These are phyloP conservation scores for Iguana delicatissima DNA, from an alignment of 2,797 vertebrate genomes.

Conservation along the genomic window DNA sequence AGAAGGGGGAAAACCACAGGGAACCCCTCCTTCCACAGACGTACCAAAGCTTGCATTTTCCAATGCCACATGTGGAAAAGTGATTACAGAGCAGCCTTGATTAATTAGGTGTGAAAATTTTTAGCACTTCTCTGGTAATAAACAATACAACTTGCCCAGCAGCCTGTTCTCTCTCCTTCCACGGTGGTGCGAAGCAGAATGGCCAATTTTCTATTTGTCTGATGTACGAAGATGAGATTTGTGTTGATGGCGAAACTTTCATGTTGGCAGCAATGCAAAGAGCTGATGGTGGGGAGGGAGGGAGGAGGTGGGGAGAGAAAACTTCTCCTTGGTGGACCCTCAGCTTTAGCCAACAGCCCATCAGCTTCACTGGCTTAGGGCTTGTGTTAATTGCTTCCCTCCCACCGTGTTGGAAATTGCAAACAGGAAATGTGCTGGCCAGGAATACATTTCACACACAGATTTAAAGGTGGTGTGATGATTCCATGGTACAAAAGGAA, in stretches of 20 bases:
- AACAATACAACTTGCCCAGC: constrained; percentile 61
- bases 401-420: constrained; percentile 11
- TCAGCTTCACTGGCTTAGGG: background rate
- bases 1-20: background rate
- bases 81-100: constrained; percentile 72
- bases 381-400: background rate
- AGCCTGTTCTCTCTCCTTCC: constrained; percentile 46
- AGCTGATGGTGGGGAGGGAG: background rate
- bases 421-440: background rate
- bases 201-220: constrained; percentile 67
- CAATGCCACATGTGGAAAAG: constrained; percentile 64
- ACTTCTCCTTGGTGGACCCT: background rate
- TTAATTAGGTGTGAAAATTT: constrained; percentile 78
- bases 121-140: constrained; percentile 67
- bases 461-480: background rate
- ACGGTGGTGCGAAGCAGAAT: constrained; percentile 49
- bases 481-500: background rate
- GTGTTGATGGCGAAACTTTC: constrained; percentile 50
- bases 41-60: background rate
- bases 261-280: constrained; percentile 11
- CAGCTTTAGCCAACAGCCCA: background rate
- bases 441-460: background rate
- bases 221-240: constrained; percentile 51
- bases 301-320: background rate
- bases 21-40: background rate